Evolutionary conservation across 2,888 invertebrate genomes (phyloP).

Genomic region (Dynastes grantii): DNA sequence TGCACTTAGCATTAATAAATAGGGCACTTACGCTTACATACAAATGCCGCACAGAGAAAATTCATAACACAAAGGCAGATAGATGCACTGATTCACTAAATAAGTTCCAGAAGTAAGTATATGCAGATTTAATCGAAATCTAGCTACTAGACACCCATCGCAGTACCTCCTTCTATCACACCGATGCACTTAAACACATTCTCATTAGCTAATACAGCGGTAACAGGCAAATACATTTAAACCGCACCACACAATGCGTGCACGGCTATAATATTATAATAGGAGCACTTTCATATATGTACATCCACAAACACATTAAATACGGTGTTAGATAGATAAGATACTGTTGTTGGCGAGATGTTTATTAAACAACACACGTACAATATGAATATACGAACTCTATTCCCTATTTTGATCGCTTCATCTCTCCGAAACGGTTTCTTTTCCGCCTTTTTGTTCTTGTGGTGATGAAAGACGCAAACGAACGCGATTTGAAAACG

Average conservation of each 20-base stretch:
- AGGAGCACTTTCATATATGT: constrained; percentile 1
- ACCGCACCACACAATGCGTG: constrained; percentile 4
- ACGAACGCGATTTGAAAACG: neutral
- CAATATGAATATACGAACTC: neutral
- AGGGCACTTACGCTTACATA: neutral
- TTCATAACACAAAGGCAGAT: too few species aligned
- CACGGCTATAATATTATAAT: neutral
- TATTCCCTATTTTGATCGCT: neutral
- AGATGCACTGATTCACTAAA: too few species aligned
- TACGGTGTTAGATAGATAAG: constrained; percentile 36
- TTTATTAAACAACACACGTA: constrained; percentile 20
- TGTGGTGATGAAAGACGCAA: neutral
- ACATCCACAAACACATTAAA: constrained; percentile 27
- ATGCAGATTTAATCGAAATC: too few species aligned
- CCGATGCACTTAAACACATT: constrained; percentile 6
- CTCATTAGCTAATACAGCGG: constrained; percentile 13
- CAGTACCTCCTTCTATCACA: neutral
- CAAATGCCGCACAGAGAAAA: neutral
- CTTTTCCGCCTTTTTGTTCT: too few species aligned
- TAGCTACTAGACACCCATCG: neutral
- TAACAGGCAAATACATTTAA: constrained; percentile 14
- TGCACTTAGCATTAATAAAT: constrained; percentile 10
- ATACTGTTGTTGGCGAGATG: constrained; percentile 25
- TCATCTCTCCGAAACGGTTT: neutral
- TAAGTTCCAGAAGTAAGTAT: too few species aligned